Base-by-base conservation (phyloP, 2,113 vertebrate genomes). In the Chascanopsetta lugubris region DNA sequence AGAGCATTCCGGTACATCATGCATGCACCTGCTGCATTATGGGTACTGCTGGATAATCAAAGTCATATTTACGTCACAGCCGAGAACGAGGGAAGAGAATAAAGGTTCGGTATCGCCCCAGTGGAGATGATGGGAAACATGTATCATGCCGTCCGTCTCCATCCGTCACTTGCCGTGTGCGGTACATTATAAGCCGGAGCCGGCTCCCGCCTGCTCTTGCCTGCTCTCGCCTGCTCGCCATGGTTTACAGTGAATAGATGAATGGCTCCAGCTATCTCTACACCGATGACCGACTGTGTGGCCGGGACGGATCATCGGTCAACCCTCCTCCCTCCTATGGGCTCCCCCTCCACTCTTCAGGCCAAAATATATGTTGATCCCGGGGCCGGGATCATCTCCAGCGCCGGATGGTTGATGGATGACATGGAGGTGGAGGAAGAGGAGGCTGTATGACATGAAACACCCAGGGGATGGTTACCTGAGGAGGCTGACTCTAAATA, bases 231-330 rank as follows among this genome's bases (percentile, higher is more conserved):
- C 60, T 56, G 71, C 53, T 56, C 34, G 6, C 68, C 73, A 21
- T 69, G 61, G 78, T 77, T 87, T 74, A 74, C 62, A 84, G 54
- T 75, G 72, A 86, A 83, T 57, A 51, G 56, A 79, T 85, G 78
- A 30, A 71, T 83, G 46, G 65, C 67, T 9, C 43, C 62, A 63
- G 61, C 75, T 79, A 71, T 88, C 83, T 85, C 75, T 73, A 77
- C 42, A 50, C 54, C 56, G 63, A 84, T 81, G 78, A 71, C 64
- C 72, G 69, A 79, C 79, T 79, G 79, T 61, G 75, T 66, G 50
- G 65, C 34, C 21, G 43, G 57, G 43, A 79, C 18, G 77, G 72
- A 56, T 85, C 77, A 87, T 88, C 75, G 77, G 81, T 88, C 88
- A 86, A 68, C 27, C 68, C 62, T 42, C 61, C 65, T 69, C 61